phyloP scores from a whole-genome alignment of 1,140 invertebrate species.

The Apis florea region DNA sequence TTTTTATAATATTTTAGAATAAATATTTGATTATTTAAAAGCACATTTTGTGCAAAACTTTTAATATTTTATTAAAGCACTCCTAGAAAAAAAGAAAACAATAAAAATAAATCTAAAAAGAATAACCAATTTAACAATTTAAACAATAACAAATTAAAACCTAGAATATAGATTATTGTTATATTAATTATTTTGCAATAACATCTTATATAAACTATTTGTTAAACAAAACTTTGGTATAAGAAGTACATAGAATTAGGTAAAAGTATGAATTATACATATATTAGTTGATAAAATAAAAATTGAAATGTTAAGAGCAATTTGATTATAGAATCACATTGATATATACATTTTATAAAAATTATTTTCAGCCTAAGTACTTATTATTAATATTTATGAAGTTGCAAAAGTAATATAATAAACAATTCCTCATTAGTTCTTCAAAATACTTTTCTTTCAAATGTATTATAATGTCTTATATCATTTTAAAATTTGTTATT shows the following conservation, averaged over 20 bases:
- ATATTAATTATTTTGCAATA: conserved; percentile 10
- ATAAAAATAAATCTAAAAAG: background rate
- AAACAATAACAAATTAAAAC: background rate
- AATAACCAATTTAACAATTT: background rate
- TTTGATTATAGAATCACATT: conserved; percentile 47
- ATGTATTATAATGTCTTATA: background rate
- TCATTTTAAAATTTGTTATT: background rate
- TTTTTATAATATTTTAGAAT: background rate
- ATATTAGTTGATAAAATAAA: conserved; percentile 6
- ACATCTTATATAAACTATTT: conserved; percentile 15
- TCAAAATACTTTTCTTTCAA: background rate
- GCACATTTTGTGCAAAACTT: background rate
- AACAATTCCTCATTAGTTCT: background rate
- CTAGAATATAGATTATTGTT: background rate
- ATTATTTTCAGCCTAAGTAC: conserved; percentile 34
- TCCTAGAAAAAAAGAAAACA: background rate
- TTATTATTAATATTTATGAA: conserved; percentile 11
- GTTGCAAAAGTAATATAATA: conserved; percentile 17
- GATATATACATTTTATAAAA: conserved; percentile 39
- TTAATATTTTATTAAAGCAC: background rate
- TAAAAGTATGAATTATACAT: too few species aligned
- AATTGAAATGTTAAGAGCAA: conserved; percentile 22
- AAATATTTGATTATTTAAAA: background rate
- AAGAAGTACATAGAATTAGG: conserved; percentile 18
- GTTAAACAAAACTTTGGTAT: conserved; percentile 44